Conservation (phyloP, 2,113 vertebrate species). For the Melanocharis versteri region DNA sequence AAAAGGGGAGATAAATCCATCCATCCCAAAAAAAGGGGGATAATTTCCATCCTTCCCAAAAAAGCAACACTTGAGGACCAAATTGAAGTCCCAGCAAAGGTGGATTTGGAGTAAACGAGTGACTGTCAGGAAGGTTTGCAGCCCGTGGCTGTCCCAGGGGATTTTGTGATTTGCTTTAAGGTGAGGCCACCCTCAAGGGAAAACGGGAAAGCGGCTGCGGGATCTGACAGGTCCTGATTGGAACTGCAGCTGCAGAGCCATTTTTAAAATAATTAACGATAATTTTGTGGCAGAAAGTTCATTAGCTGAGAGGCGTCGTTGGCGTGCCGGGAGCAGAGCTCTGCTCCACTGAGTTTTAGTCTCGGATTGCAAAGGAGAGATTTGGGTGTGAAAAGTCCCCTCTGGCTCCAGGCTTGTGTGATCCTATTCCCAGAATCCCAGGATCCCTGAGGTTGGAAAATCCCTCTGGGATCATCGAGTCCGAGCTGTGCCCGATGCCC, state of each 20-base stretch:
- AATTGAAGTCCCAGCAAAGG: background rate
- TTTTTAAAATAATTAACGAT: background rate
- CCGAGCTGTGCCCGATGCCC: fast-evolving
- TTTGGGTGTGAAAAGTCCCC: background rate
- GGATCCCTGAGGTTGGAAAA: background rate
- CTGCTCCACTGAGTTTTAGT: background rate
- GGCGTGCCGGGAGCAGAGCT: background rate
- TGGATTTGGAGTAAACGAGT: background rate
- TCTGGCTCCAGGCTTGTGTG: background rate
- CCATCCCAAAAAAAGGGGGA: background rate
- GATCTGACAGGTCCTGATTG: background rate
- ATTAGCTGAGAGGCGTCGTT: background rate
- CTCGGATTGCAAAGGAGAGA: background rate
- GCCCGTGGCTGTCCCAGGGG: background rate
- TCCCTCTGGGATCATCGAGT: background rate
- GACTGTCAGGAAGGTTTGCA: background rate
- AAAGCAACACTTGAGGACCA: background rate
- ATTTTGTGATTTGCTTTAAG: background rate
- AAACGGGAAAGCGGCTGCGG: background rate
- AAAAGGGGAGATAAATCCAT: background rate
- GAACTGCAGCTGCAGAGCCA: background rate
- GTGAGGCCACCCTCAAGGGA: background rate
- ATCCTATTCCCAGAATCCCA: background rate
- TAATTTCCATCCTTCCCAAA: background rate
- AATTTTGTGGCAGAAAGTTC: background rate